Percentiles rank a stretch among this genome's conserved stretches.
These are phyloP conservation scores for Lycaena phlaeas DNA, from an alignment of 2,888 invertebrate genomes.

Conservation along the genomic window DNA sequence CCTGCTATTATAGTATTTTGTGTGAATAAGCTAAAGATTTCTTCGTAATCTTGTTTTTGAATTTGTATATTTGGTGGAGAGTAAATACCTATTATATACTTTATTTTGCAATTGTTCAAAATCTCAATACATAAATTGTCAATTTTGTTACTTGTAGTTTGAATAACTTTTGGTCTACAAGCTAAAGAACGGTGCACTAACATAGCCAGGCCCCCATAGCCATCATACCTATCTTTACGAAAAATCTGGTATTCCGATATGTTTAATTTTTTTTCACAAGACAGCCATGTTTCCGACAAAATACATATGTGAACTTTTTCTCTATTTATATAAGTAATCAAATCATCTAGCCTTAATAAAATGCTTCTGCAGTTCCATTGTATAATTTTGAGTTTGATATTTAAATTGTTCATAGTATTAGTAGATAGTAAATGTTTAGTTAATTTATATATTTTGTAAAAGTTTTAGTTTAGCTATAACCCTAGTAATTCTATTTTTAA, in stretches of 20 bases:
- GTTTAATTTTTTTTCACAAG: neutral
- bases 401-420: too few relatives aligned
- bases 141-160: neutral
- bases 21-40: neutral
- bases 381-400: neutral
- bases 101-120: neutral
- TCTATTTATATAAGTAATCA: neutral
- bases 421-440: too few relatives aligned
- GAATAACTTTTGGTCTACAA: neutral
- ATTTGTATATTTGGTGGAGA: neutral
- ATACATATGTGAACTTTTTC: neutral
- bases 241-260: neutral
- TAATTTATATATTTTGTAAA: neutral
- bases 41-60: neutral
- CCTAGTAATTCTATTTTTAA: neutral
- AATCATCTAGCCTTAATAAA: neutral
- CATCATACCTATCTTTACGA: neutral
- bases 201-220: too few relatives aligned
- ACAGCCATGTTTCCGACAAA: neutral
- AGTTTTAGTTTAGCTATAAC: neutral
- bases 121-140: neutral
- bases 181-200: neutral
- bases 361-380: neutral
- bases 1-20: neutral
- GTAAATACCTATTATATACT: neutral